Evolutionary conservation across 2,113 vertebrate genomes (phyloP).

Genomic region (Phainopepla nitens): DNA sequence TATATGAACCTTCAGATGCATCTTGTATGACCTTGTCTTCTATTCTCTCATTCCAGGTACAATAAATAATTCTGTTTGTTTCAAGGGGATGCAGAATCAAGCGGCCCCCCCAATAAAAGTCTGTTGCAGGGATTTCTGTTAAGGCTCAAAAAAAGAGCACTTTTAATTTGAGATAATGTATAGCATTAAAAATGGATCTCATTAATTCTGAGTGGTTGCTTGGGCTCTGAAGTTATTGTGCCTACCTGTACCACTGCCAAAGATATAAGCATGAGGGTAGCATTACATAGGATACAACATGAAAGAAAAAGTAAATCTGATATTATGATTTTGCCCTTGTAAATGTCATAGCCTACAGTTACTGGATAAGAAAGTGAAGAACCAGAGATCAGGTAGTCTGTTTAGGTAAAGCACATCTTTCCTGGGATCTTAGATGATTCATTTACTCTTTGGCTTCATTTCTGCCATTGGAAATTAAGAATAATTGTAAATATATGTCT

Average conservation of each 20-base stretch:
- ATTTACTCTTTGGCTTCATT: not conserved
- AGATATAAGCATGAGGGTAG: not conserved
- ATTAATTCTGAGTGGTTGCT: not conserved
- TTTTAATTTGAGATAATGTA: not conserved
- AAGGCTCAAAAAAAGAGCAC: not conserved
- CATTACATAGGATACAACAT: not conserved
- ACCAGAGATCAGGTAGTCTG: not conserved
- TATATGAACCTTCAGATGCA: not conserved
- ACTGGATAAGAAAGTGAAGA: not conserved
- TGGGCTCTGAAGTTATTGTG: not conserved
- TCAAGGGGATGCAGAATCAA: not conserved
- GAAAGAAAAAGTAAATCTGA: not conserved
- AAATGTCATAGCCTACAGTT: not conserved
- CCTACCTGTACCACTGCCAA: not conserved
- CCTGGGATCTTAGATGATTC: not conserved
- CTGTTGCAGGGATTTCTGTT: not conserved
- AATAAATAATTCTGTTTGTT: not conserved
- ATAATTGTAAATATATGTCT: not conserved
- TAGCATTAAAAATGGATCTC: not conserved
- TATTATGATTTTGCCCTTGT: not conserved
- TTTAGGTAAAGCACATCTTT: not conserved
- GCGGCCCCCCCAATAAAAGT: not conserved
- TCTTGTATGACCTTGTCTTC: not conserved
- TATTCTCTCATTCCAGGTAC: not conserved
- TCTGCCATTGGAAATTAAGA: not conserved